Base-by-base conservation (phyloP, 1,140 invertebrate species). In the Nasonia vitripennis region DNA sequence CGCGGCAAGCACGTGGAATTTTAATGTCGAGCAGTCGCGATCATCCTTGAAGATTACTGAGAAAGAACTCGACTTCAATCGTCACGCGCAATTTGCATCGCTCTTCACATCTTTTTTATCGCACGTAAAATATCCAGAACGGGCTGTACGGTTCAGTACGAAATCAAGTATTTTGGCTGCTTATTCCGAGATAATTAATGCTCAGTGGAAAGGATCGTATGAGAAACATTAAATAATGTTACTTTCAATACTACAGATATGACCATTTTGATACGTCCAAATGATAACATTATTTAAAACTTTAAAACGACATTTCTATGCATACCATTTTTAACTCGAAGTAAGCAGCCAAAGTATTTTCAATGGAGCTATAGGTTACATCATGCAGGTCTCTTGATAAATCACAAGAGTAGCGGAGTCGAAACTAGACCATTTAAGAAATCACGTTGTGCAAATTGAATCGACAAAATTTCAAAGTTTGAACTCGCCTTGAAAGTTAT, bases 91-190 rank as follows among this genome's bases (percentile, higher is more conserved):
- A 68, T 75, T 77, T 80, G 41, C 78, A 81, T 85, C 55, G 27
- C 68, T 75, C 37, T 45, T 80, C 74, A 89, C 85, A 83, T 87
- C 77, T 86, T 86, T 75, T 83, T 88, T 86, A 87, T 88, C 87
- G 87, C 87, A 91, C 89, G 88, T 90, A 87, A 89, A 75, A 91
- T 93, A 93, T 93, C 93, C 92, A 93, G 93, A 93, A 93, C 92
- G 93, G 93, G 93, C 91, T 93, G 89, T 89, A 93, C 92, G 92
- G 91, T 93, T 92, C 91, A 92, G 90, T 91, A 90, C 5, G 41
- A 77, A 12, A 37, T 91, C 89, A 91, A 83, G 31, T 79, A 12
- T 78, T 86, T 86, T 81, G 84, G 45, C 23, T 79, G 27, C 34
- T 9, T 12, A 75, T 48, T 85, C 7, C 70, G 68, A 67, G 10